These are phyloP conservation scores for Tachypleus tridentatus DNA, from an alignment of 1,140 invertebrate species.

Conservation along the genomic window DNA sequence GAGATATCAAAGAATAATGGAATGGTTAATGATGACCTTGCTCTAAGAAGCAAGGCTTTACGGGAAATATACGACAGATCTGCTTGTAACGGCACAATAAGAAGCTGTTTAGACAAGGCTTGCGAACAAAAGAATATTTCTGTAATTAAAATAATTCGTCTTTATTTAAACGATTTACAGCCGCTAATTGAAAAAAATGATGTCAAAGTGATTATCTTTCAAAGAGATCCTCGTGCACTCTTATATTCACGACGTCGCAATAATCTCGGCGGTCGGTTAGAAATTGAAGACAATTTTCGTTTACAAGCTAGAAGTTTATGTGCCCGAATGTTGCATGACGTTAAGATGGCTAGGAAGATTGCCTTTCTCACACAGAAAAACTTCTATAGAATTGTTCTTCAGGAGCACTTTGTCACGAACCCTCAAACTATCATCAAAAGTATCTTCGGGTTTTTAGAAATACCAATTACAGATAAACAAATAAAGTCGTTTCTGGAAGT, in stretches of 20 bases:
- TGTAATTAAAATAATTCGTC: slow-evolving; percentile 8
- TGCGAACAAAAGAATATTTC: slow-evolving; percentile 6
- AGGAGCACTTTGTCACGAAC: slow-evolving; percentile 16
- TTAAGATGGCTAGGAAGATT: slow-evolving; percentile 2
- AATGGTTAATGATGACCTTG: slow-evolving; percentile 10
- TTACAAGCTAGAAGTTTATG: slow-evolving; percentile 14
- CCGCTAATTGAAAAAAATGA: slow-evolving; percentile 6
- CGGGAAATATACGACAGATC: background rate
- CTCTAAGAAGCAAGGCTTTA: slow-evolving; percentile 2
- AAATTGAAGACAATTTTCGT: slow-evolving; percentile 12
- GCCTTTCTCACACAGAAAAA: slow-evolving; percentile 6
- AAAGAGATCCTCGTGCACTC: slow-evolving; percentile 11
- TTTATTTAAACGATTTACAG: slow-evolving; percentile 14
- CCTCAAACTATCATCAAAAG: slow-evolving; percentile 9
- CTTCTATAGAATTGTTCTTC: slow-evolving; percentile 13
- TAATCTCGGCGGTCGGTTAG: slow-evolving; percentile 2
- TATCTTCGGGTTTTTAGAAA: slow-evolving; percentile 10
- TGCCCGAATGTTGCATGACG: slow-evolving; percentile 14
- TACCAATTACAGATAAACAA: background rate
- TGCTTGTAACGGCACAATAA: background rate
- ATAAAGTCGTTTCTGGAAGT: slow-evolving; percentile 5
- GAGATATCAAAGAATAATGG: slow-evolving; percentile 6
- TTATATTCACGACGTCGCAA: slow-evolving; percentile 5
- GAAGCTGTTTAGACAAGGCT: slow-evolving; percentile 6
- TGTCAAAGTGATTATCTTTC: slow-evolving; percentile 10